phyloP scores from a whole-genome alignment of 2,888 invertebrate species.

The Nemotelus nigrinus region DNA sequence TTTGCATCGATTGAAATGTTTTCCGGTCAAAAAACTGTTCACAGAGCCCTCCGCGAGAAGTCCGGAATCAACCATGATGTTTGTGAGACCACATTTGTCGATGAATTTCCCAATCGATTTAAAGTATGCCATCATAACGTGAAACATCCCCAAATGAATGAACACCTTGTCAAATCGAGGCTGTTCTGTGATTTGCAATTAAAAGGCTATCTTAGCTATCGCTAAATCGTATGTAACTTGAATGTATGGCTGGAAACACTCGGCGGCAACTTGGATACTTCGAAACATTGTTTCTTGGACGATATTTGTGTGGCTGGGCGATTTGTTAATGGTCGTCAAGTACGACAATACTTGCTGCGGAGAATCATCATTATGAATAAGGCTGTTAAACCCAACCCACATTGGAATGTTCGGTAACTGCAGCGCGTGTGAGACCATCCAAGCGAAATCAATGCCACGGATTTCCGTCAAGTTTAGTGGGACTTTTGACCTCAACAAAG shows the following conservation, averaged over 20 bases:
- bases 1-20: not conserved
- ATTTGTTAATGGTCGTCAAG: not conserved
- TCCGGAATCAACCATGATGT: not conserved
- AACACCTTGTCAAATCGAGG: not conserved
- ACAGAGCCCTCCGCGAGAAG: not conserved
- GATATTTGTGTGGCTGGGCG: not conserved
- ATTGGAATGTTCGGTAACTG: not conserved
- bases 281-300: not conserved
- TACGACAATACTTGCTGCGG: not conserved
- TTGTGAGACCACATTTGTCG: not conserved
- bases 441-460: not conserved
- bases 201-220: slow-evolving; percentile 53
- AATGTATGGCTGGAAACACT: slow-evolving; percentile 54
- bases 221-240: slow-evolving; percentile 58
- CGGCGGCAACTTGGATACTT: slow-evolving; percentile 53
- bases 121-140: not conserved
- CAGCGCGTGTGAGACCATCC: not conserved
- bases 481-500: too few relatives aligned
- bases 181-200: slow-evolving; percentile 2
- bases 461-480: too few relatives aligned
- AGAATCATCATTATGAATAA: not conserved
- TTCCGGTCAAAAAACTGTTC: not conserved
- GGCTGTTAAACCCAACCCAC: not conserved
- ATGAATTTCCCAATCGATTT: not conserved
- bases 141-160: not conserved